Evolutionary conservation across 2,113 vertebrate genomes (phyloP).

Genomic region (Cyanistes caeruleus): DNA sequence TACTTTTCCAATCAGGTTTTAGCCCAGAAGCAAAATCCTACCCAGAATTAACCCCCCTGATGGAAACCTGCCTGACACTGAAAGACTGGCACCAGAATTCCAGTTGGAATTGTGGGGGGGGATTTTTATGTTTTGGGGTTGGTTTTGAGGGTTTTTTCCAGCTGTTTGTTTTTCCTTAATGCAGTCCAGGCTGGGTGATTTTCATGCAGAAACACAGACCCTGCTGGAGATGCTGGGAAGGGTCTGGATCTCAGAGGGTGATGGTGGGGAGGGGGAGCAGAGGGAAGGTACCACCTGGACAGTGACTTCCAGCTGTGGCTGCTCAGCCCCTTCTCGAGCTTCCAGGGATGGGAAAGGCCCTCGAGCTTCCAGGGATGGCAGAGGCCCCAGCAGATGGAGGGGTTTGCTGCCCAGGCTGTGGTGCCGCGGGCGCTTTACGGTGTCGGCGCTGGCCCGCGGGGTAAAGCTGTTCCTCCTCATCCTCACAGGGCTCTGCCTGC

Average conservation of each 20-base stretch:
- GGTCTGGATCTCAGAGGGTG: neutral
- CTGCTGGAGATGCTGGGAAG: fast-evolving
- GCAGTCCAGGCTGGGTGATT: neutral
- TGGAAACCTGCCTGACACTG: neutral
- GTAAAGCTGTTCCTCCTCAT: conserved; percentile 96
- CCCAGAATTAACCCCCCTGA: neutral
- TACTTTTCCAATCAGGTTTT: neutral
- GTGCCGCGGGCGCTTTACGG: conserved; percentile 87
- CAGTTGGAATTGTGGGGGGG: fast-evolving
- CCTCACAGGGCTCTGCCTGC: conserved; percentile 82
- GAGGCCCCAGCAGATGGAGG: conserved; percentile 80
- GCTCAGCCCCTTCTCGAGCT: conserved; percentile 81
- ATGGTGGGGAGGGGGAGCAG: neutral
- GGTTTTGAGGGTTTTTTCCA: fast-evolving
- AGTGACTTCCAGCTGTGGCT: conserved; percentile 85
- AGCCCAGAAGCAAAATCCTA: neutral
- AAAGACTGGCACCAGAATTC: neutral
- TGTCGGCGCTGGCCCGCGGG: conserved; percentile 90
- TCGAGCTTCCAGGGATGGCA: conserved; percentile 78
- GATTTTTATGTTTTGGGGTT: fast-evolving
- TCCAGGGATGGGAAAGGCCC: conserved; percentile 79
- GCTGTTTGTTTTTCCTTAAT: neutral
- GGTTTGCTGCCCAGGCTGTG: conserved; percentile 93
- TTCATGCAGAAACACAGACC: fast-evolving
- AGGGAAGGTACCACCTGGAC: conserved; percentile 74